phyloP scores from a whole-genome alignment of 2,797 vertebrate species.

The Erethizon dorsatum region DNA sequence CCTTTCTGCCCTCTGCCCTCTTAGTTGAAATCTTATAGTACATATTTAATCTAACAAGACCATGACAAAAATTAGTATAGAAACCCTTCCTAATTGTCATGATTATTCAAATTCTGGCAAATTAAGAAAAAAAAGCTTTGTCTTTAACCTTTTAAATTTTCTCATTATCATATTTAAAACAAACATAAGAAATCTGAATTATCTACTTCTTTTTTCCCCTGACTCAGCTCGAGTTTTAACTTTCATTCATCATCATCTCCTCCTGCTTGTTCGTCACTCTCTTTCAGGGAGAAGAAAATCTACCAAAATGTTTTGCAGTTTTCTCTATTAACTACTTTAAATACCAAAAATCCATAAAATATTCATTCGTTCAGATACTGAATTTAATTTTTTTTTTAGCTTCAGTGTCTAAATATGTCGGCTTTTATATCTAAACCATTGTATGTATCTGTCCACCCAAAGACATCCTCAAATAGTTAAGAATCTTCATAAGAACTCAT shows the following conservation, averaged over 20 bases:
- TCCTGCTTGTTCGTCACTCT: background rate
- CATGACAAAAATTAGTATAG: background rate
- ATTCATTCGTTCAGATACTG: background rate
- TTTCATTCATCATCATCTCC: background rate
- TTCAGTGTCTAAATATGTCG: background rate
- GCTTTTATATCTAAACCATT: constrained; percentile 2
- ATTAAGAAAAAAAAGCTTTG: background rate
- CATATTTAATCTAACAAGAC: background rate
- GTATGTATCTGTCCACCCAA: background rate
- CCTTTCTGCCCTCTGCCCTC: background rate
- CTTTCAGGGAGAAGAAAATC: background rate
- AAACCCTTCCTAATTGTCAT: background rate
- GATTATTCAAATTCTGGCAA: constrained; percentile 1
- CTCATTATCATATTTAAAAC: background rate
- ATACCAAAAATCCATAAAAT: background rate
- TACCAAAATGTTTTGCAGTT: background rate
- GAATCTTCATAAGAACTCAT: background rate
- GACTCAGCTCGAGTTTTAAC: background rate
- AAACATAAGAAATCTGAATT: background rate
- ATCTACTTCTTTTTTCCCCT: background rate
- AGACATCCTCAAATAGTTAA: background rate
- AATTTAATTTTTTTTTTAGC: constrained; percentile 27
- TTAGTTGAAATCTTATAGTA: background rate
- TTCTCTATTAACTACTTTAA: background rate
- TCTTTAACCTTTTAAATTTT: background rate